A percentile compares a stretch with the other conserved stretches of the same genome.
Conservation (phyloP, 2,888 invertebrate species). For the Phyllotreta cruciferae region DNA sequence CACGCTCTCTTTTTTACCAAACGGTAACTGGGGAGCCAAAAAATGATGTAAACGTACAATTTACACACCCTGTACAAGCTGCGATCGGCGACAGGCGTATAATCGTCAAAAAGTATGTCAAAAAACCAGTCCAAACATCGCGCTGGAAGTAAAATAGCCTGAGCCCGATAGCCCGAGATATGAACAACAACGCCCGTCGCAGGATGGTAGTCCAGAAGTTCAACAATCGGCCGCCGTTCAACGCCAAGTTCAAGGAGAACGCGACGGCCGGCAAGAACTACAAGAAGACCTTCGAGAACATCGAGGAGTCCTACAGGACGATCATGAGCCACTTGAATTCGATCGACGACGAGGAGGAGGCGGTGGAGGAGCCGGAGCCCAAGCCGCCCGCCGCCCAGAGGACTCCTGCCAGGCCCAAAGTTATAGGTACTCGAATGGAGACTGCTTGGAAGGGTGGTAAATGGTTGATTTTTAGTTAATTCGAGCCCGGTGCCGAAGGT, state of each 20-base stretch:
- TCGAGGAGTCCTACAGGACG: conserved; percentile 32
- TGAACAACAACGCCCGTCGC: conserved; percentile 32
- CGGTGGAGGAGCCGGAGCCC: conserved; percentile 1
- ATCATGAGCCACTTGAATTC: conserved; percentile 34
- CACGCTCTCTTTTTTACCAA: too few relatives aligned
- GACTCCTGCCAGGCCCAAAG: background rate
- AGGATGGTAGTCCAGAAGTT: conserved; percentile 43
- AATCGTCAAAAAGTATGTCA: too few relatives aligned
- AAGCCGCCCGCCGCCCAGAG: background rate
- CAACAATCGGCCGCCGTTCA: conserved; percentile 45
- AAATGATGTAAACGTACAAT: too few relatives aligned
- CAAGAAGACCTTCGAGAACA: conserved; percentile 30
- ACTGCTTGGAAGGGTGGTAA: background rate
- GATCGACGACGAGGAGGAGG: conserved; percentile 19
- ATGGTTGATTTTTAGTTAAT: background rate
- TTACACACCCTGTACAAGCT: too few relatives aligned
- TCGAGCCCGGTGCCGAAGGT: conserved; percentile 12
- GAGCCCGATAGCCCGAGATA: background rate
- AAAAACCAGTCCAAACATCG: too few relatives aligned
- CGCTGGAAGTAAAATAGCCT: too few relatives aligned
- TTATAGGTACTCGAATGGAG: conserved; percentile 3
- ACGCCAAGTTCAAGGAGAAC: conserved; percentile 38
- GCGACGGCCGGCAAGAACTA: conserved; percentile 30
- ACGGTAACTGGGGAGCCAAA: too few relatives aligned
- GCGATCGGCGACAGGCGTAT: too few relatives aligned